These are phyloP conservation scores for Nephrotoma flavescens DNA, from an alignment of 2,888 invertebrate genomes.

Conservation along the genomic window DNA sequence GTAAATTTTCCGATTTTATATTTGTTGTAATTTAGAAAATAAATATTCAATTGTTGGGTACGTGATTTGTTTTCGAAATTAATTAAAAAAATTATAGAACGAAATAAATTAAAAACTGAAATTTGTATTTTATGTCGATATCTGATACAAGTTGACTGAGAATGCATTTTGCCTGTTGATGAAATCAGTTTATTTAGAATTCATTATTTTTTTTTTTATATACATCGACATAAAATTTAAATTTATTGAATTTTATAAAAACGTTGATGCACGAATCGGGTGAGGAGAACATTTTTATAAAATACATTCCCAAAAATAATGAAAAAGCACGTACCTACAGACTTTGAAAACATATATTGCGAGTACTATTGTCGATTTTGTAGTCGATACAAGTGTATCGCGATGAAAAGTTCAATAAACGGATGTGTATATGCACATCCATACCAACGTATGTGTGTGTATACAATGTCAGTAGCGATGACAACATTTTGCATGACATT, in stretches of 20 bases:
- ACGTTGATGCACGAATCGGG: too few species aligned
- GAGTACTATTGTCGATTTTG: too few species aligned
- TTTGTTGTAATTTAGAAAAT: neutral
- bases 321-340: neutral
- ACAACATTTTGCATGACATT: too few species aligned
- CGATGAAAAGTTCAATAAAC: neutral
- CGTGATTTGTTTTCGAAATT: neutral
- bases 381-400: neutral
- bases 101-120: too few species aligned
- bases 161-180: neutral
- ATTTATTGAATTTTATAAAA: too few species aligned
- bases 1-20: neutral
- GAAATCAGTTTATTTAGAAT: too few species aligned
- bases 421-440: too few species aligned
- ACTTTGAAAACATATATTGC: neutral
- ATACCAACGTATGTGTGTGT: too few species aligned
- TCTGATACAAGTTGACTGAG: neutral
- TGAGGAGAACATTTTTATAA: neutral
- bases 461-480: too few species aligned
- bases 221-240: too few species aligned
- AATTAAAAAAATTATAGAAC: neutral
- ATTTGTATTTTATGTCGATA: neutral
- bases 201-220: too few species aligned
- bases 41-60: neutral
- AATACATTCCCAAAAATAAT: neutral